These are phyloP conservation scores for Boulengeromyrus knoepffleri DNA, from an alignment of 2,113 vertebrate genomes.

Conservation along the genomic window DNA sequence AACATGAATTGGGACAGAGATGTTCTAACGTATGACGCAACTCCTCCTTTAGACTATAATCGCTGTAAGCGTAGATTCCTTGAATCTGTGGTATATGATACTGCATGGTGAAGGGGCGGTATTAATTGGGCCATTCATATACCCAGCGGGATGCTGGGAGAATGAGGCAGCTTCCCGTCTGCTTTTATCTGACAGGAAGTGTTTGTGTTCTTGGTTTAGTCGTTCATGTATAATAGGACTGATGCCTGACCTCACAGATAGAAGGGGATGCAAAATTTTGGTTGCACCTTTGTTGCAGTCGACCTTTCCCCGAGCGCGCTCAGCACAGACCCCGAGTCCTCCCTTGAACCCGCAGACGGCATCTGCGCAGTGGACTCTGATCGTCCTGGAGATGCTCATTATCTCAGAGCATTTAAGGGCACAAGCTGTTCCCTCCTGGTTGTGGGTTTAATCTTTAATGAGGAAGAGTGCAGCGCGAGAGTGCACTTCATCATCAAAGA, in stretches of 20 bases:
- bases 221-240: background rate
- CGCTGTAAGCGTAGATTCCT: background rate
- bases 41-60: background rate
- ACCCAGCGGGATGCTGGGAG: background rate
- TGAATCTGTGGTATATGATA: background rate
- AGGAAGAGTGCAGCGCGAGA: background rate
- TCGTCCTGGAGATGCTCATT: background rate
- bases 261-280: background rate
- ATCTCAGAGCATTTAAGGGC: background rate
- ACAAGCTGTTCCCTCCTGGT: background rate
- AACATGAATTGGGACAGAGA: background rate
- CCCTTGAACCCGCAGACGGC: background rate
- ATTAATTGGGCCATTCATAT: background rate
- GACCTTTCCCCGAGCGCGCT: background rate
- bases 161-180: background rate
- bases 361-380: background rate
- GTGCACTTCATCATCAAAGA: slow-evolving; percentile 8
- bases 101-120: background rate
- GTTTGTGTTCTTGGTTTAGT: background rate
- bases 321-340: background rate
- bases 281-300: background rate
- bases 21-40: background rate
- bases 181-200: background rate
- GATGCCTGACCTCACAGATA: background rate
- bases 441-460: slow-evolving; percentile 11